Evolutionary conservation across 2,888 invertebrate genomes (phyloP).

Genomic region (Drosophila demipolita): DNA sequence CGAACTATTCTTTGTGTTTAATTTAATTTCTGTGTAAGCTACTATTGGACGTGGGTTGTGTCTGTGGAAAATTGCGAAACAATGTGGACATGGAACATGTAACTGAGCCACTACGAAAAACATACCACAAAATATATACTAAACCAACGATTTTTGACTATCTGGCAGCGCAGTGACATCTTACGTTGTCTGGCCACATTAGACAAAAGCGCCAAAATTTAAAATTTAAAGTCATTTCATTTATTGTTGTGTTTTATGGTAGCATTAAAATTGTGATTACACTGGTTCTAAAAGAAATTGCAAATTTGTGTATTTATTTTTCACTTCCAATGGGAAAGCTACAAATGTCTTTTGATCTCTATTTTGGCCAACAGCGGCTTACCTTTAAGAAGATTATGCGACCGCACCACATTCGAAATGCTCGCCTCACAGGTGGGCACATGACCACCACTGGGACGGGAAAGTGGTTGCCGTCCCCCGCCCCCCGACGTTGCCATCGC

Average conservation of each 20-base stretch:
- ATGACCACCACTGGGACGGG: slow-evolving; percentile 13
- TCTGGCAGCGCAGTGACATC: slow-evolving; percentile 38
- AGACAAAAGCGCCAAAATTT: background rate
- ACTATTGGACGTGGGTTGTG: slow-evolving; percentile 58
- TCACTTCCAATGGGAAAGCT: background rate
- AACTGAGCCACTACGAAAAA: slow-evolving; percentile 15
- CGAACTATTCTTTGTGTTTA: slow-evolving; percentile 36
- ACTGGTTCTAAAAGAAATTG: background rate
- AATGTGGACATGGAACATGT: slow-evolving; percentile 36
- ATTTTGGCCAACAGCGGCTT: slow-evolving; percentile 76
- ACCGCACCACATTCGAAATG: slow-evolving; percentile 86
- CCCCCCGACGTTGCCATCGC: slow-evolving; percentile 55
- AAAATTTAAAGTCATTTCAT: background rate
- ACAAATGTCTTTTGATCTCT: slow-evolving; percentile 16
- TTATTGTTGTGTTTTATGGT: background rate
- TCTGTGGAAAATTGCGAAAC: slow-evolving; percentile 63
- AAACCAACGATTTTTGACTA: background rate
- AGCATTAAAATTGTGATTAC: slow-evolving; percentile 1
- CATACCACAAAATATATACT: slow-evolving; percentile 41
- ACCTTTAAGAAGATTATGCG: slow-evolving; percentile 65
- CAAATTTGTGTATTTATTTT: background rate
- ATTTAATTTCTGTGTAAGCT: slow-evolving; percentile 44
- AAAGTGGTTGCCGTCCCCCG: slow-evolving; percentile 14
- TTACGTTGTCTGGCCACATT: slow-evolving; percentile 6
- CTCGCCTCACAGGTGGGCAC: slow-evolving; percentile 85